A percentile compares a stretch with the other conserved stretches of the same genome.
These are phyloP conservation scores for Tor tambroides DNA, from an alignment of 2,113 vertebrate genomes.

Conservation along the genomic window DNA sequence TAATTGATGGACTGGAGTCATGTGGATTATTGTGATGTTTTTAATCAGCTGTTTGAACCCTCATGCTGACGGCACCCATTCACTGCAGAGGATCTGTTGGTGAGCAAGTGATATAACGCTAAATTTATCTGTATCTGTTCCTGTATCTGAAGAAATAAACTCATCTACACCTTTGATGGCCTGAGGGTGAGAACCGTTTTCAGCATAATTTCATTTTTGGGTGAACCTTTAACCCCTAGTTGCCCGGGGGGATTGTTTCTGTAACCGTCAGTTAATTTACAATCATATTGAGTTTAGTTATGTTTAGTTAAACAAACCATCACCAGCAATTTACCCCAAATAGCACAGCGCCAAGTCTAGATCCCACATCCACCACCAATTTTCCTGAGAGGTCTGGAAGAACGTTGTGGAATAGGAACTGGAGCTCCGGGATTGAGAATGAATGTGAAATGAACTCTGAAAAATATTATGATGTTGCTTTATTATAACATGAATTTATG, in stretches of 20 bases:
- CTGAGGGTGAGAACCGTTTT: background rate
- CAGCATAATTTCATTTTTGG: background rate
- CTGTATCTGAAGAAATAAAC: background rate
- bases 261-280: background rate
- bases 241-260: background rate
- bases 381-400: constrained; percentile 88
- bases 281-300: background rate
- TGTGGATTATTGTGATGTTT: background rate
- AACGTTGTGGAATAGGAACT: constrained; percentile 87
- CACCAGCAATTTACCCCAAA: constrained; percentile 80
- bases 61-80: background rate
- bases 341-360: constrained; percentile 90
- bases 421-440: constrained; percentile 88
- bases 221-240: background rate
- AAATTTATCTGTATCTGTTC: background rate
- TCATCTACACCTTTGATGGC: background rate
- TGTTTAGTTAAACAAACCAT: background rate
- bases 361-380: constrained; percentile 89
- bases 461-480: constrained; percentile 45
- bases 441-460: constrained; percentile 95
- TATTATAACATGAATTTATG: background rate
- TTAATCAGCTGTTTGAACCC: background rate
- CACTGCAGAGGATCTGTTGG: background rate
- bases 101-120: background rate
- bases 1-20: no score